Evolutionary conservation across 2,797 vertebrate genomes (phyloP), one percentile per base, ranked within the genome.

Genomic region (Philypnodon macrostomus): DNA sequence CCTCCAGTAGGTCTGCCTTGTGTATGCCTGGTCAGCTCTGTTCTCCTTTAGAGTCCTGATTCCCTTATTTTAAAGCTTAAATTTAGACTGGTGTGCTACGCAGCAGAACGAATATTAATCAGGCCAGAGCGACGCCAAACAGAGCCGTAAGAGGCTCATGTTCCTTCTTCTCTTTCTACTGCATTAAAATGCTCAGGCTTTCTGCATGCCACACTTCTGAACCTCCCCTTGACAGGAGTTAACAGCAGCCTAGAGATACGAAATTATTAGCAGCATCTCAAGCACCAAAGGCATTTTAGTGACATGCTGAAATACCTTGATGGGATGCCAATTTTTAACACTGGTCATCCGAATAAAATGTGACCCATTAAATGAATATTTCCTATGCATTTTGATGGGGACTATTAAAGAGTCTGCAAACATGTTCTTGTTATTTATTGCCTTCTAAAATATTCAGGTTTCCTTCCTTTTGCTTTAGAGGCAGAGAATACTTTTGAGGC

Each of bases 51-150:
- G 38, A 64, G 52, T 65, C 51, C 56, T 53, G 61, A 61, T 42
- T 59, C 68, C 40, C 61, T 77, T 72, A 61, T 68, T 80, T 77
- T 74, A 70, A 76, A 75, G 57, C 83, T 83, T 89, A 88, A 86
- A 91, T 87, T 85, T 88, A 90, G 85, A 79, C 71, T 75, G 63
- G 73, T 79, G 80, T 85, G 73, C 75, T 81, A 45, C 17, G 61
- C 77, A 85, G 74, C 76, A 81, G 73, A 83, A 50, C 75, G 84
- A 88, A 90, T 90, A 85, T 80, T 87, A 88, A 90, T 89, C 81
- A 87, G 86, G 77, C 69, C 77, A 81, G 70, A 49, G 75, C 14
- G 53, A 80, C 75, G 63, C 74, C 65, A 63, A 65, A 48, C 16
- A 56, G 58, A 59, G 61, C 60, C 63, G 72, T 62, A 44, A 73